Base-by-base conservation (phyloP, 1,140 invertebrate genomes). In the Macrotrachela quadricornifera region DNA sequence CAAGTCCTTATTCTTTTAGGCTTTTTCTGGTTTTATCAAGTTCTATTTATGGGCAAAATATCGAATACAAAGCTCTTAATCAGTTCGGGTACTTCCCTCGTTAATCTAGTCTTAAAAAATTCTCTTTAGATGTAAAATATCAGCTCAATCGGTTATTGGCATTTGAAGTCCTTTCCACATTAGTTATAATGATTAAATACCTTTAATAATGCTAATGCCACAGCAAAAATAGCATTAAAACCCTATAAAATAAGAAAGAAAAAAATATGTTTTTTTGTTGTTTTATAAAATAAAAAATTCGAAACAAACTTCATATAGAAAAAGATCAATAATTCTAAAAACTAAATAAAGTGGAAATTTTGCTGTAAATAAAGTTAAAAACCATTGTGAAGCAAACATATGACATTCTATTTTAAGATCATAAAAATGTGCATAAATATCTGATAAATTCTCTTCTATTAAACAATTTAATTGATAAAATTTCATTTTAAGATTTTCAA, bases 321-420 rank as follows among this genome's bases (percentile, higher is more conserved):
- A 96, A 37, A 97, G 78, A 64, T 97, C 92, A 16, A 97, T 73
- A 54, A 97, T 92, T 64, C 88, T 85, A 72, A 94, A 97, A 13
- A 97, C 94, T 67, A 96, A 80, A 66, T 83, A 85, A 0, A 99
- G 73, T 4, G 92, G 92, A 72, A 99, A 99, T 64, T 94, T 82
- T 14, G 92, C 90, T 4, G 92, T 97, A 71, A 92, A 99, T 13
- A 97, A 72, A 0, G 92, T 97, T 18, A 99, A 78, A 74, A 99
- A 96, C 94, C 94, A 99, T 73, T 99, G 92, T 38, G 85, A 88
- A 21, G 90, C 92, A 71, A 87, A 99, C 92, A 97, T 99, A 71
- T 97, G 92, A 50, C 86, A 82, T 71, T 97, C 92, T 45, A 97
- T 79, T 41, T 83, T 81, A 63, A 87, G 78, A 63, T 85, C 81